Evolutionary conservation across 2,797 vertebrate genomes (phyloP).

Genomic region (Gambelia wislizenii): DNA sequence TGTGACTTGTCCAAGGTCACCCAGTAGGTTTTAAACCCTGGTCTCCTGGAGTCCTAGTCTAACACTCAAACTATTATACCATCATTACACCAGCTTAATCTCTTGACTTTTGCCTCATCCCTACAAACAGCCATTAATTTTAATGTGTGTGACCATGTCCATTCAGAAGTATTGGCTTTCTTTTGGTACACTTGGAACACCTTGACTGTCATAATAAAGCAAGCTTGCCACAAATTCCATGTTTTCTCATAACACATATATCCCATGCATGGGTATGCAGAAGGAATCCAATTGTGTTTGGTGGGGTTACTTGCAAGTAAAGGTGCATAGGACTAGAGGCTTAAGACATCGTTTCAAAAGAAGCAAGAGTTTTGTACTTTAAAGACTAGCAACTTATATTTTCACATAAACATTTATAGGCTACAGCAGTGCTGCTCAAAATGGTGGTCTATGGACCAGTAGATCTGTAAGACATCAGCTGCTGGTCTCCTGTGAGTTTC

Average conservation of each 20-base stretch:
- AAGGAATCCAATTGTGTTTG: neutral
- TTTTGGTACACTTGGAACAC: neutral
- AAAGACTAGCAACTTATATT: neutral
- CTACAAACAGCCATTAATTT: neutral
- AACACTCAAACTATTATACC: too few relatives aligned
- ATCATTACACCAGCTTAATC: neutral
- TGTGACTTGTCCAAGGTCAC: too few relatives aligned
- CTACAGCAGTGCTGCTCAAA: neutral
- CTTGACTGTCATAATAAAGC: neutral
- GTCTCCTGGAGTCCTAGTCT: too few relatives aligned
- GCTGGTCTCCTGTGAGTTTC: too few relatives aligned
- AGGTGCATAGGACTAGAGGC: neutral
- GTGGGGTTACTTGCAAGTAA: neutral
- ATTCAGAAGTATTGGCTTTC: neutral
- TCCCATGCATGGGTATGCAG: neutral
- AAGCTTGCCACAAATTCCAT: neutral
- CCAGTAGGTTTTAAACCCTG: too few relatives aligned
- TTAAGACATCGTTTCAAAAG: neutral
- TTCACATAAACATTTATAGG: neutral
- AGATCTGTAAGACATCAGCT: neutral
- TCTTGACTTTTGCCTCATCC: neutral
- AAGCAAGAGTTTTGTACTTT: neutral
- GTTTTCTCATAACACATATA: neutral
- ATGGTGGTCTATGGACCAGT: neutral
- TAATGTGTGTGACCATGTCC: too few relatives aligned